Conservation (phyloP, 2,888 invertebrate genomes). For the Macropis europaea region DNA sequence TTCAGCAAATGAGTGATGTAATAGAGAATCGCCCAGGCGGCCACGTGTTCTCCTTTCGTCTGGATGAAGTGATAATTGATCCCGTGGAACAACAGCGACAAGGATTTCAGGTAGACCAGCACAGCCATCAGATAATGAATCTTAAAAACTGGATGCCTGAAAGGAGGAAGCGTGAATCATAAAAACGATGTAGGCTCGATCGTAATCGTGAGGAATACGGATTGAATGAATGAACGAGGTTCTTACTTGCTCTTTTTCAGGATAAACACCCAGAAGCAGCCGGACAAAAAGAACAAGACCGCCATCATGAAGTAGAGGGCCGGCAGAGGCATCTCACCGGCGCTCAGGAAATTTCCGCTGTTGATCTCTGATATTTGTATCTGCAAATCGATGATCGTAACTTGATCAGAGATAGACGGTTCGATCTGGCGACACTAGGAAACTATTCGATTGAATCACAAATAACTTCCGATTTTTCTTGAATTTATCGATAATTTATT, state of each 20-base stretch:
- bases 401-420: no score
- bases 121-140: constrained; percentile 98
- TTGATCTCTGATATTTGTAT: constrained; percentile 94
- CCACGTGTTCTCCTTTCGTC: constrained; percentile 94
- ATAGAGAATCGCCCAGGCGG: constrained; percentile 98
- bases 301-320: constrained; percentile 96
- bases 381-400: no score
- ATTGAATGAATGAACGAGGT: not conserved
- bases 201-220: no score
- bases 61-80: constrained; percentile 97
- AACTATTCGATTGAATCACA: no score
- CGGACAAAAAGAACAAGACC: constrained; percentile 92
- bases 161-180: not conserved
- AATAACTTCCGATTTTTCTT: no score
- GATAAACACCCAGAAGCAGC: constrained; percentile 95
- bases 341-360: constrained; percentile 92
- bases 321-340: constrained; percentile 98
- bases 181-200: no score
- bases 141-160: constrained; percentile 91
- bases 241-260: constrained; percentile 88
- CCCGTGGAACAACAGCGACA: constrained; percentile 96
- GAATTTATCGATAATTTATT: no score
- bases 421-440: no score
- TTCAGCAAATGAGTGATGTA: constrained; percentile 98
- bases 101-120: constrained; percentile 93